Evolutionary conservation across 2,113 vertebrate genomes (phyloP).

Genomic region (Gracilinanus agilis): DNA sequence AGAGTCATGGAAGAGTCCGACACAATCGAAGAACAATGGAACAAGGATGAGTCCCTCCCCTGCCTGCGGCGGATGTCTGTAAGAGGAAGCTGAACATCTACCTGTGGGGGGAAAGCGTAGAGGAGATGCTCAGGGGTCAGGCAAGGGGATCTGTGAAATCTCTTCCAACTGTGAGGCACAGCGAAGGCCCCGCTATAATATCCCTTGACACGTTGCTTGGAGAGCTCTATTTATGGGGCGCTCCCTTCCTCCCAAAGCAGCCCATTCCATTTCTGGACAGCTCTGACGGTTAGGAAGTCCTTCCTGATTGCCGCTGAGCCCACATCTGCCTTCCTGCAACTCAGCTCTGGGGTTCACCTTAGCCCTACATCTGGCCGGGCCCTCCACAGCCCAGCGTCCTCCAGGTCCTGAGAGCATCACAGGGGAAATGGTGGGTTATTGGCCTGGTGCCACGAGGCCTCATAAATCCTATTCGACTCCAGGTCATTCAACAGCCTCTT

Average conservation of each 20-base stretch:
- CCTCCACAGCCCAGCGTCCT: neutral
- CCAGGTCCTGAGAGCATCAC: neutral
- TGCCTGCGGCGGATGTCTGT: rapidly evolving
- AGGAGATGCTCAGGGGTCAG: rapidly evolving
- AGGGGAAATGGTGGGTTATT: neutral
- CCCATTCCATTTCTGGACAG: neutral
- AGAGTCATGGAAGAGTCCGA: neutral
- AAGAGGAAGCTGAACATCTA: neutral
- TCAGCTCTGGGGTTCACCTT: neutral
- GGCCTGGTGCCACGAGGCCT: neutral
- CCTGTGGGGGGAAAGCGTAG: rapidly evolving
- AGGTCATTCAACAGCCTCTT: neutral
- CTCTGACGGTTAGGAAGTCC: neutral
- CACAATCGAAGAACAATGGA: neutral
- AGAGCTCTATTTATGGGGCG: neutral
- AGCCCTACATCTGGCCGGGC: neutral
- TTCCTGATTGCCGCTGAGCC: neutral
- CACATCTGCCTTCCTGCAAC: neutral
- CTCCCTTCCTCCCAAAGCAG: neutral
- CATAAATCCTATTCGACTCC: neutral
- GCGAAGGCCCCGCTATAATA: neutral
- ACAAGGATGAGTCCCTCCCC: neutral
- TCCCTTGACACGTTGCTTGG: neutral
- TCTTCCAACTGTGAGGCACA: neutral
- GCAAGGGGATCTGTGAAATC: neutral